A percentile compares a stretch with the other conserved stretches of the same genome.
Conservation (phyloP, 2,797 vertebrate species). For the Pygocentrus nattereri region DNA sequence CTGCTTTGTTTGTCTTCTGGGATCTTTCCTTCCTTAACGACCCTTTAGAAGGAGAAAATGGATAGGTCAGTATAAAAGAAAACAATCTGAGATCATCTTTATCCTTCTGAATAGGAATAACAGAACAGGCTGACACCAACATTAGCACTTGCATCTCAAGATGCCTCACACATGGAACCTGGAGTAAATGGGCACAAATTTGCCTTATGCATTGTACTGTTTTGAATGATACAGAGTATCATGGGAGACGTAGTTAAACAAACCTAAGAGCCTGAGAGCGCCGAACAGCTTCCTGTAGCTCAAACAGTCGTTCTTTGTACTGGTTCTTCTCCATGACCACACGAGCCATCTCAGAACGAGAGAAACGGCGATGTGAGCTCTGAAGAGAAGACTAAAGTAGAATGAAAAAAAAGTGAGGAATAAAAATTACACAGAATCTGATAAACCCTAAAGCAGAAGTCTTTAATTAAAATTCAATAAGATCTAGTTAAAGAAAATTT, state of each 20-base stretch:
- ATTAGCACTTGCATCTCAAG: background rate
- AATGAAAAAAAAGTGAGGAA: background rate
- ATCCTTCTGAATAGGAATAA: background rate
- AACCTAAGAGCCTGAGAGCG: constrained; percentile 75
- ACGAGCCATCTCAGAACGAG: constrained; percentile 87
- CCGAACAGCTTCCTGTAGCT: constrained; percentile 83
- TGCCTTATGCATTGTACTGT: background rate
- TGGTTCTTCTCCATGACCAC: constrained; percentile 90
- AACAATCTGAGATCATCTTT: background rate
- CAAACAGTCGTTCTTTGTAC: constrained; percentile 88
- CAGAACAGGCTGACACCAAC: background rate
- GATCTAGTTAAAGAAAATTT: too few relatives aligned
- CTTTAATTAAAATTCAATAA: too few relatives aligned
- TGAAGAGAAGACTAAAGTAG: constrained; percentile 68
- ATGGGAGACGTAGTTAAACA: background rate
- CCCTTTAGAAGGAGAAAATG: constrained; percentile 62
- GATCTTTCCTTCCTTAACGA: constrained; percentile 71
- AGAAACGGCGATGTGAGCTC: constrained; percentile 78
- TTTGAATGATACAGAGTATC: background rate
- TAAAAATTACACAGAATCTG: background rate
- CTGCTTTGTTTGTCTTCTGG: constrained; percentile 73
- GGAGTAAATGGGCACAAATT: background rate
- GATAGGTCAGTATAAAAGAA: background rate
- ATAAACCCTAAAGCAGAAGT: too few relatives aligned
- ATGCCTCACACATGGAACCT: background rate